phyloP scores from a whole-genome alignment of 2,797 vertebrate genomes.

The Stomatorhinus walkeri region DNA sequence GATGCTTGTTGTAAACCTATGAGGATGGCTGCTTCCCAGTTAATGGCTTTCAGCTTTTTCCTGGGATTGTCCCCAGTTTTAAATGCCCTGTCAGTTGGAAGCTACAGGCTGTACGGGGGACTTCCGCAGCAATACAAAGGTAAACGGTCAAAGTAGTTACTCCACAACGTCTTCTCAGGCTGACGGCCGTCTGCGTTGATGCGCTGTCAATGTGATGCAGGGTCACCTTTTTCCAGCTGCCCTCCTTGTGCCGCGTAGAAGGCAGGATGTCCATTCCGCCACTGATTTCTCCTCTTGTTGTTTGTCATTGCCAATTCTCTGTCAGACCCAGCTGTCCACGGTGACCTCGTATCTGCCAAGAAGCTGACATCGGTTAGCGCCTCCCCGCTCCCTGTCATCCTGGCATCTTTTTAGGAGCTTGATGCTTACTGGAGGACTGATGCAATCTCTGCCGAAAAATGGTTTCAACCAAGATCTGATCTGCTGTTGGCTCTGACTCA shows the following conservation, averaged over 20 bases:
- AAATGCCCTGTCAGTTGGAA: not conserved
- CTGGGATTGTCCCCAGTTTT: not conserved
- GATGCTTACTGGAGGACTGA: not conserved
- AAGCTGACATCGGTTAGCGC: not conserved
- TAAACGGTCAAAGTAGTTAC: not conserved
- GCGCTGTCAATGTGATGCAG: not conserved
- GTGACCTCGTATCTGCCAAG: not conserved
- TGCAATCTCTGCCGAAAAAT: not conserved
- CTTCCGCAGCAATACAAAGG: not conserved
- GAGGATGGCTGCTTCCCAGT: not conserved
- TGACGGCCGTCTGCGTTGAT: not conserved
- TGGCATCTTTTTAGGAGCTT: not conserved
- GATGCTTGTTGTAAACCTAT: not conserved
- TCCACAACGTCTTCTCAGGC: not conserved
- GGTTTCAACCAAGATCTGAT: not conserved
- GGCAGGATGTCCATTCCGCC: not conserved
- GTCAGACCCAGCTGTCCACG: not conserved
- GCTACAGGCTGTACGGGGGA: not conserved
- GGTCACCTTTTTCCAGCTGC: not conserved
- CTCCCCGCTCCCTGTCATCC: slow-evolving; percentile 1
- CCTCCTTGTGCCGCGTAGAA: not conserved
- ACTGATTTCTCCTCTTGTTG: not conserved
- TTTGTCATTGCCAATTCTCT: slow-evolving; percentile 2
- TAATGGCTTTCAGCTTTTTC: not conserved
- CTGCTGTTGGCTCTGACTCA: not conserved